Evolutionary conservation across 2,888 invertebrate species (phyloP).

Genomic region (Drosophila macrospina): DNA sequence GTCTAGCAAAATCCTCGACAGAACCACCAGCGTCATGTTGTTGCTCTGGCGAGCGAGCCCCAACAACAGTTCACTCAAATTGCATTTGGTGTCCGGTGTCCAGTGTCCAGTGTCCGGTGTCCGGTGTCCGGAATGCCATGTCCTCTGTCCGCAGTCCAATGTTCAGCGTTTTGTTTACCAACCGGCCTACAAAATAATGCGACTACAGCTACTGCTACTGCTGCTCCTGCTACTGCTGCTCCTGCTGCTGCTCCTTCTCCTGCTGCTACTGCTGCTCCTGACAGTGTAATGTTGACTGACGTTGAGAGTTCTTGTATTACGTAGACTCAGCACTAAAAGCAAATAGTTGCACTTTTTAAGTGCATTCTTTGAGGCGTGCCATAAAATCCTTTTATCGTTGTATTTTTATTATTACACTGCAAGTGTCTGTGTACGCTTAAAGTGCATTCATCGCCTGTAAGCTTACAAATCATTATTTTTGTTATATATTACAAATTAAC

Average conservation of each 20-base stretch:
- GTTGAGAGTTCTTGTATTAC: conserved; percentile 31
- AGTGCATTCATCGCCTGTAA: conserved; percentile 39
- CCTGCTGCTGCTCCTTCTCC: background rate
- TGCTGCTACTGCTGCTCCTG: background rate
- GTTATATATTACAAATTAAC: conserved; percentile 22
- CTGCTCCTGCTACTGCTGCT: background rate
- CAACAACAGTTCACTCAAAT: conserved; percentile 79
- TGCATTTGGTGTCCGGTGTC: conserved; percentile 70
- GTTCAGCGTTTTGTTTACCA: conserved; percentile 58
- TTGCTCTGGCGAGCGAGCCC: conserved; percentile 72
- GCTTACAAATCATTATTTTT: conserved; percentile 41
- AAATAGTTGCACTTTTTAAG: conserved; percentile 57
- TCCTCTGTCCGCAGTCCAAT: conserved; percentile 15
- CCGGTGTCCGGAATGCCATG: background rate
- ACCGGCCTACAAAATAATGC: conserved; percentile 59
- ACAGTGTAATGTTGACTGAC: background rate
- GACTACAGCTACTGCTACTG: conserved; percentile 10
- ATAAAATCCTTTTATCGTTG: conserved; percentile 33
- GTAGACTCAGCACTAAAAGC: conserved; percentile 36
- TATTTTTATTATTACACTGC: conserved; percentile 24
- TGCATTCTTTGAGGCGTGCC: conserved; percentile 45
- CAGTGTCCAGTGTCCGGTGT: background rate
- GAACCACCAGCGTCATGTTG: conserved; percentile 54
- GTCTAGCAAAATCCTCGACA: conserved; percentile 58
- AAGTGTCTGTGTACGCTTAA: conserved; percentile 17